phyloP scores from a whole-genome alignment of 2,888 invertebrate genomes.

The Crossocerus cetratus region DNA sequence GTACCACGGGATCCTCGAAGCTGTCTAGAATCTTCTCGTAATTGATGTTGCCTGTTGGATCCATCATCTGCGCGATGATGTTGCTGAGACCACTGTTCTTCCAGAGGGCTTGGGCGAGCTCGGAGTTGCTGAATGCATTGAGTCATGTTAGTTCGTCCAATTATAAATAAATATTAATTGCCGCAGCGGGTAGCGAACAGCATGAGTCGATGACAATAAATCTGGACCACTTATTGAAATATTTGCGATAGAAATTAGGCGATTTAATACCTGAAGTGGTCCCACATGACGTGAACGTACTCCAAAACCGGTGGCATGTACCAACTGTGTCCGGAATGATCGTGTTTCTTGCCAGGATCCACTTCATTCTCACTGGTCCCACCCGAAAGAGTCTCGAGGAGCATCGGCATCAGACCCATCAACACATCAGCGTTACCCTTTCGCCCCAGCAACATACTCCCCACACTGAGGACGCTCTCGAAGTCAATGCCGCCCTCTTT shows the following conservation, averaged over 20 bases:
- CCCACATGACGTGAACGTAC: constrained; percentile 86
- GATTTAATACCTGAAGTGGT: constrained; percentile 76
- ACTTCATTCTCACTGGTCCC: constrained; percentile 82
- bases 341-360: constrained; percentile 82
- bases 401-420: constrained; percentile 82
- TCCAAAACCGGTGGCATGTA: constrained; percentile 85
- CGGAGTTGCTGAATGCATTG: constrained; percentile 81
- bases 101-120: constrained; percentile 86
- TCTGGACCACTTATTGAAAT: too few relatives aligned
- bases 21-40: constrained; percentile 86
- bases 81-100: constrained; percentile 85
- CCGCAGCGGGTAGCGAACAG: too few relatives aligned
- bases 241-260: too few relatives aligned
- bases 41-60: constrained; percentile 84
- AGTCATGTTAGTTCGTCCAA: not conserved
- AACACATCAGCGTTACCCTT: constrained; percentile 77
- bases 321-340: constrained; percentile 82
- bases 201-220: too few relatives aligned
- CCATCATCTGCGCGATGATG: constrained; percentile 84
- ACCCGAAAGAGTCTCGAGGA: constrained; percentile 83
- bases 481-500: constrained; percentile 61
- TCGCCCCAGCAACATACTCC: constrained; percentile 72
- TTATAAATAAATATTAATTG: not conserved
- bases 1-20: constrained; percentile 88
- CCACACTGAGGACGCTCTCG: constrained; percentile 66